Conservation (phyloP, 2,888 invertebrate species). For the Eilema griseolum region DNA sequence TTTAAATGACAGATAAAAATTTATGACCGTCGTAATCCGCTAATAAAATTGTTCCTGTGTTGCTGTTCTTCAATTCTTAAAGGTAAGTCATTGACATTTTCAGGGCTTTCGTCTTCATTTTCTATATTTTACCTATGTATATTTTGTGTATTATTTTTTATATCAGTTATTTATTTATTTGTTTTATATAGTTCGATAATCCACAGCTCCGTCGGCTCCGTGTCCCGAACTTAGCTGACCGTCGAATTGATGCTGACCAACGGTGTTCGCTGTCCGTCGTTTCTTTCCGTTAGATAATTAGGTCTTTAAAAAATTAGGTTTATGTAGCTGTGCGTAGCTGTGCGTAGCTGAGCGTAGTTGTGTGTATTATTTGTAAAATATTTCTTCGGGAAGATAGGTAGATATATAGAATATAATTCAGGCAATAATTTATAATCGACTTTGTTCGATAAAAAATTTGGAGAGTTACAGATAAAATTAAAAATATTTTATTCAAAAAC, state of each 20-base stretch:
- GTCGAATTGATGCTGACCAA: too few species aligned
- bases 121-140: background rate
- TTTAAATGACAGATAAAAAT: background rate
- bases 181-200: too few species aligned
- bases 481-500: too few species aligned
- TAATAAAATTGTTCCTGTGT: background rate
- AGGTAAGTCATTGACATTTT: background rate
- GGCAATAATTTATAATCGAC: background rate
- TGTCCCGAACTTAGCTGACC: too few species aligned
- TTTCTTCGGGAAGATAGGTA: background rate
- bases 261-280: too few species aligned
- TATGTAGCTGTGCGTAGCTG: background rate
- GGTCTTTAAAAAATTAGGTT: background rate
- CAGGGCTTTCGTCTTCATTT: too few species aligned
- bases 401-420: too few species aligned
- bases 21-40: background rate
- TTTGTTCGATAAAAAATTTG: too few species aligned
- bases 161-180: too few species aligned
- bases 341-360: background rate
- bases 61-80: background rate
- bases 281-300: background rate
- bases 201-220: too few species aligned
- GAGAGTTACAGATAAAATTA: too few species aligned
- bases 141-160: too few species aligned
- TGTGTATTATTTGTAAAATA: background rate